A percentile compares a stretch with the other conserved stretches of the same genome.
These are phyloP conservation scores for Coreius guichenoti DNA, from an alignment of 2,797 vertebrate genomes.

Conservation along the genomic window DNA sequence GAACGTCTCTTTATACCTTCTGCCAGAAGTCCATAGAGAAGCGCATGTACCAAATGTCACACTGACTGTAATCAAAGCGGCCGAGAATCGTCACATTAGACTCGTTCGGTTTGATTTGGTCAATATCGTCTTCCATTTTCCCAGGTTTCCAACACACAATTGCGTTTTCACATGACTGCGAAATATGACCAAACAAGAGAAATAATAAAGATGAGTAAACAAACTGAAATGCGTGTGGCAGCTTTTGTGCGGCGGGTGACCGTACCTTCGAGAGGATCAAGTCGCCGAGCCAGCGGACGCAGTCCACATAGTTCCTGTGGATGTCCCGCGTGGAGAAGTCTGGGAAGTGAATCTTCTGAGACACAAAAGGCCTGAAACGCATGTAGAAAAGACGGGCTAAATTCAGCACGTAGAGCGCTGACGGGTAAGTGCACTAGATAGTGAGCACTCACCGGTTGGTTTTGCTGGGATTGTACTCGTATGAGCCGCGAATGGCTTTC, in stretches of 20 bases:
- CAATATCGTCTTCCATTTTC: conserved; percentile 98
- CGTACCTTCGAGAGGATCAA: conserved; percentile 97
- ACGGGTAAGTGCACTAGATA: neutral
- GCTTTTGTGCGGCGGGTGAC: neutral
- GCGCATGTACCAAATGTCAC: conserved; percentile 99
- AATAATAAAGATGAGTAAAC: neutral
- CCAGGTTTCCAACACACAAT: conserved; percentile 99
- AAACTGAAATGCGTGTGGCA: neutral
- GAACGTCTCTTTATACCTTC: conserved; percentile 80
- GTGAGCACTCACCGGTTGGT: conserved; percentile 88
- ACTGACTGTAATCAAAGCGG: conserved; percentile 97
- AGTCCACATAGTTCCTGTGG: conserved; percentile 98
- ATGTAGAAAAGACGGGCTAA: neutral
- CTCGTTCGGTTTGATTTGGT: conserved; percentile 95
- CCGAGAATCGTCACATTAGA: conserved; percentile 98
- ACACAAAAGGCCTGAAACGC: conserved; percentile 89
- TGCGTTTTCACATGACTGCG: conserved; percentile 99
- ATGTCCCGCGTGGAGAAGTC: conserved; percentile 99
- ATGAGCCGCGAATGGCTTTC: conserved; percentile 94
- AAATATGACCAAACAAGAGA: conserved; percentile 7
- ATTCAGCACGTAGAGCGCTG: neutral
- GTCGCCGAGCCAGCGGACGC: conserved; percentile 97
- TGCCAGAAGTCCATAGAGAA: conserved; percentile 99
- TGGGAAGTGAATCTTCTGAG: conserved; percentile 99
- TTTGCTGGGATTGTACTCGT: conserved; percentile 98